phyloP scores from a whole-genome alignment of 2,888 invertebrate genomes.

The Lysandra bellargus region DNA sequence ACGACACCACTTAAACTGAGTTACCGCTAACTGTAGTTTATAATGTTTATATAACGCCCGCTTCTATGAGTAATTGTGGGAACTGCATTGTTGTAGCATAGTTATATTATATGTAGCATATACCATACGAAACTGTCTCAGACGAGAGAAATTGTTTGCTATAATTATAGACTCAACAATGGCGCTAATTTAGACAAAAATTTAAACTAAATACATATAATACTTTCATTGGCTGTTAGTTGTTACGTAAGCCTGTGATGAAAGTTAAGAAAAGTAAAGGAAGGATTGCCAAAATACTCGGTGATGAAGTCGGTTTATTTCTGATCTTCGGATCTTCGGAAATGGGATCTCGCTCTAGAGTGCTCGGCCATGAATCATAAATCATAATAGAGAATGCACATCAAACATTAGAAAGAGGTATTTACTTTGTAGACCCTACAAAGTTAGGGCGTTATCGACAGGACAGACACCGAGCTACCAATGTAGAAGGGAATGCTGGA shows the following conservation, averaged over 20 bases:
- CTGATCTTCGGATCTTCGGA: background rate
- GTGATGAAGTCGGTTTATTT: background rate
- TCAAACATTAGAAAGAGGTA: background rate
- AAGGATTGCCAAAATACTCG: too few species aligned
- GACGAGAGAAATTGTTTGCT: background rate
- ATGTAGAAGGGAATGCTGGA: too few species aligned
- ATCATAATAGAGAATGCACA: background rate
- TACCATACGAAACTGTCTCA: constrained; percentile 3
- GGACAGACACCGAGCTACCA: too few species aligned
- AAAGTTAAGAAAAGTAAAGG: too few species aligned
- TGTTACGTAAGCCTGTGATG: too few species aligned
- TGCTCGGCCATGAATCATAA: background rate
- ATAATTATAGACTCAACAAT: constrained; percentile 6
- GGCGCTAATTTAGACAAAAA: background rate
- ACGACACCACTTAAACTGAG: background rate
- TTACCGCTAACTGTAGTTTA: background rate
- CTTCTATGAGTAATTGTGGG: constrained; percentile 20
- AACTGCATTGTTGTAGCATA: background rate
- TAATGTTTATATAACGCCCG: constrained; percentile 15
- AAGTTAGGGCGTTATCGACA: too few species aligned
- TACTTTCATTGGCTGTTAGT: background rate
- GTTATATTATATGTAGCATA: background rate
- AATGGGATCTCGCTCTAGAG: background rate
- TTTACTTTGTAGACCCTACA: background rate
- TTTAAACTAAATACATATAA: background rate